Conservation (phyloP, 1,140 invertebrate genomes). For the Yoshiicerus persimilis region DNA sequence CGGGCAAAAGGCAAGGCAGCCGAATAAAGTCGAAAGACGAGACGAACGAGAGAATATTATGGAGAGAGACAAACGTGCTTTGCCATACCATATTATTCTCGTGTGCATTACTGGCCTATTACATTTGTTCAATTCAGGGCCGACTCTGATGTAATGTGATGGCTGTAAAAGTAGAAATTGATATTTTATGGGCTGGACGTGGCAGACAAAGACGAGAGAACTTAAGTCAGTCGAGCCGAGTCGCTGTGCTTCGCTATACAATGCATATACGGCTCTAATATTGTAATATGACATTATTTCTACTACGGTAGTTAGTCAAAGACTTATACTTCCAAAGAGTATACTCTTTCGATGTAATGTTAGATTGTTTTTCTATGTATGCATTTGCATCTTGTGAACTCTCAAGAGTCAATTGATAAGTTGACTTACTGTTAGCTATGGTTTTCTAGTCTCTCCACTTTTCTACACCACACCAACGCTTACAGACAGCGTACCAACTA, state of each 20-base stretch:
- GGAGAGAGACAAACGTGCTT: neutral
- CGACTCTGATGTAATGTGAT: conserved; percentile 19
- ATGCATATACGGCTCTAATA: neutral
- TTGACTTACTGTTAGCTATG: neutral
- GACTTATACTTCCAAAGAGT: neutral
- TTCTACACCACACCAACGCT: neutral
- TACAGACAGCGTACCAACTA: neutral
- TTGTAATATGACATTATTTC: neutral
- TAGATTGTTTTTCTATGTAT: neutral
- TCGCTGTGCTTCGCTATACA: neutral
- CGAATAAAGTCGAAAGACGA: neutral
- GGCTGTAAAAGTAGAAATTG: conserved; percentile 22
- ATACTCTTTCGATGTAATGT: neutral
- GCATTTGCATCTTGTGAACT: neutral
- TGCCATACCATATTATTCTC: neutral
- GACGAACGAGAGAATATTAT: neutral
- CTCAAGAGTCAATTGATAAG: neutral
- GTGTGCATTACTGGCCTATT: neutral
- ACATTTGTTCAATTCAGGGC: conserved; percentile 8
- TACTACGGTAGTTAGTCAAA: neutral
- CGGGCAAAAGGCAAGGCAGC: neutral
- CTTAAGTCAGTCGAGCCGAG: neutral
- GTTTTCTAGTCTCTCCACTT: neutral
- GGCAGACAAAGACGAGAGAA: conserved; percentile 10
- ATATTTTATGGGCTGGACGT: conserved; percentile 19